These are phyloP conservation scores for Actias luna DNA, from an alignment of 2,888 invertebrate species.

Conservation along the genomic window DNA sequence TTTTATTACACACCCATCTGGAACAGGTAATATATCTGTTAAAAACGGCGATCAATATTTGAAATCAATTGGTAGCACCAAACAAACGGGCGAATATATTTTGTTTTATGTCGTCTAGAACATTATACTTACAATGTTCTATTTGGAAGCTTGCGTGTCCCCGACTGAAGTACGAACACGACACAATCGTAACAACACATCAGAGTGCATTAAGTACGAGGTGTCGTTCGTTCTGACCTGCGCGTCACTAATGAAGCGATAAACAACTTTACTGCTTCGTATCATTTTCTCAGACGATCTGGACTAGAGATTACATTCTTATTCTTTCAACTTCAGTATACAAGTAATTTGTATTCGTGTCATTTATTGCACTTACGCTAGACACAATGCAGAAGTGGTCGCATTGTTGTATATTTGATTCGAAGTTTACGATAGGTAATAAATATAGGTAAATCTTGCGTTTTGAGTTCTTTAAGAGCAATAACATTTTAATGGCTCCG, in stretches of 20 bases:
- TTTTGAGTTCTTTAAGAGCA: too few relatives aligned
- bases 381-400: too few relatives aligned
- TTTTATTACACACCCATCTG: too few relatives aligned
- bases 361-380: too few relatives aligned
- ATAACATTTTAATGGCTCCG: too few relatives aligned
- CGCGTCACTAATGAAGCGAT: slow-evolving; percentile 55
- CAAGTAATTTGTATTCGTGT: neutral
- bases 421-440: too few relatives aligned
- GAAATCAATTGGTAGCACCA: neutral
- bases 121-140: neutral
- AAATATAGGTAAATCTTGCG: too few relatives aligned
- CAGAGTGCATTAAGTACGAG: slow-evolving; percentile 64
- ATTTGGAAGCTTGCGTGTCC: slow-evolving; percentile 8
- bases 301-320: slow-evolving; percentile 1
- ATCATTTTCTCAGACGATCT: slow-evolving; percentile 34
- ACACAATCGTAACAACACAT: slow-evolving; percentile 59
- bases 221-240: slow-evolving; percentile 54
- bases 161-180: slow-evolving; percentile 13
- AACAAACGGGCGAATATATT: neutral
- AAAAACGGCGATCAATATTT: too few relatives aligned
- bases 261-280: slow-evolving; percentile 30
- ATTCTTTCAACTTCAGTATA: neutral
- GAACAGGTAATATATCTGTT: too few relatives aligned
- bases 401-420: too few relatives aligned
- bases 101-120: neutral